Evolutionary conservation across 1,140 invertebrate species (phyloP).

Genomic region (Leptinotarsa lineolata): DNA sequence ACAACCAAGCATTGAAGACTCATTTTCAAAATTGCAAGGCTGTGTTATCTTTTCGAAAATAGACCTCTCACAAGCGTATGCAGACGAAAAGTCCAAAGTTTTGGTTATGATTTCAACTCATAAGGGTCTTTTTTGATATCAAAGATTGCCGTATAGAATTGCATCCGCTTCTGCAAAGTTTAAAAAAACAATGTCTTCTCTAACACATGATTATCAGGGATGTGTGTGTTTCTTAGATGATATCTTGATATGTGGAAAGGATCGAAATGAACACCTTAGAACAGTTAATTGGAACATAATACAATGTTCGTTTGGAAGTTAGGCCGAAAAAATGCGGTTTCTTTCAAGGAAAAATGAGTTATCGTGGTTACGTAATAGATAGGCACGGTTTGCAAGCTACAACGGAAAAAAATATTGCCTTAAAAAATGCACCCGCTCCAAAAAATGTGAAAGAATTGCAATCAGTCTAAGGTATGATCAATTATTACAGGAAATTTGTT

Average conservation of each 20-base stretch:
- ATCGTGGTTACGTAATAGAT: slow-evolving; percentile 43
- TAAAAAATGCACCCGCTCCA: slow-evolving; percentile 20
- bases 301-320: slow-evolving; percentile 23
- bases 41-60: slow-evolving; percentile 39
- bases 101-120: slow-evolving; percentile 17
- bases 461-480: not conserved
- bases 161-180: slow-evolving; percentile 25
- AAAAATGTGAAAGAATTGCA: not conserved
- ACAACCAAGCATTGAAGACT: slow-evolving; percentile 9
- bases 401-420: slow-evolving; percentile 30
- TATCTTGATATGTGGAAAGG: slow-evolving; percentile 23
- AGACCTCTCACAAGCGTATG: slow-evolving; percentile 36
- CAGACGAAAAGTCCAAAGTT: slow-evolving; percentile 20
- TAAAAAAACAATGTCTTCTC: slow-evolving; percentile 40
- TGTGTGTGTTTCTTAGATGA: slow-evolving; percentile 41
- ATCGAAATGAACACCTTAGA: slow-evolving; percentile 21
- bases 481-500: not conserved
- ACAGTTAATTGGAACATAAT: slow-evolving; percentile 1
- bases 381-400: slow-evolving; percentile 47
- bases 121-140: slow-evolving; percentile 17
- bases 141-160: not conserved
- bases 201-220: slow-evolving; percentile 38
- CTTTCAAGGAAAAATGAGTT: slow-evolving; percentile 10
- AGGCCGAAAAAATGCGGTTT: slow-evolving; percentile 17
- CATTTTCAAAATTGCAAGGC: slow-evolving; percentile 23